Evolutionary conservation across 1,140 invertebrate species (phyloP), one percentile per base, ranked within the genome.

Genomic region (Adelges cooleyi): DNA sequence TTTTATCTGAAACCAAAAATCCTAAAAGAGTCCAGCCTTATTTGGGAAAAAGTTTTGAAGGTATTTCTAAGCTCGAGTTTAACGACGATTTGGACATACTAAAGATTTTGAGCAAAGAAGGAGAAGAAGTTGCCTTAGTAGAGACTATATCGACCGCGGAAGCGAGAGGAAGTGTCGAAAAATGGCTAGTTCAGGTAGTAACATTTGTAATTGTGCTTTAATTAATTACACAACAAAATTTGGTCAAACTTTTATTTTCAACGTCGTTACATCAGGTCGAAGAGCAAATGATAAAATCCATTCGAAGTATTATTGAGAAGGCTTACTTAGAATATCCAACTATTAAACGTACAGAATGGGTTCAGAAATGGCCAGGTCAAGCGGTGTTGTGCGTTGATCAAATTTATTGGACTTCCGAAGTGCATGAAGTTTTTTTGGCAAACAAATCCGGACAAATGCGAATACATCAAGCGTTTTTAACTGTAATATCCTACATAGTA

Each of bases 31-130:
- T 95, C 3, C 90, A 95, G 71, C 90, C 90, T 0, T 90, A 95
- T 80, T 77, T 95, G 48, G 89, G 88, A 74, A 96, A 96, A 77
- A 94, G 89, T 76, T 95, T 95, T 70, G 89, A 92, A 75, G 86
- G 85, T 29, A 87, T 89, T 65, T 79, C 80, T 67, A 76, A 77
- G 65, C 74, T 88, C 25, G 79, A 84, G 68, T 93, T 95, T 73
- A 86, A 90, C 71, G 68, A 79, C 1, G 76, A 82, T n/a, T 77
- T 89, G 49, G 84, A 90, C 72, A 92, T 95, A 67, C 81, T 82
- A 17, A 84, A 86, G 10, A 93, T 96, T 86, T 79, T 86, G 66
- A 92, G 89, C 71, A 84, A 84, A 73, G 91, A 95, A 75, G 82
- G 82, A 44, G 92, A 95, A 76, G 77, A 84, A 71, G 82, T 95